Percentiles rank a stretch among this genome's conserved stretches.
Evolutionary conservation across 2,113 vertebrate genomes (phyloP).

Genomic region (Varanus salvator): DNA sequence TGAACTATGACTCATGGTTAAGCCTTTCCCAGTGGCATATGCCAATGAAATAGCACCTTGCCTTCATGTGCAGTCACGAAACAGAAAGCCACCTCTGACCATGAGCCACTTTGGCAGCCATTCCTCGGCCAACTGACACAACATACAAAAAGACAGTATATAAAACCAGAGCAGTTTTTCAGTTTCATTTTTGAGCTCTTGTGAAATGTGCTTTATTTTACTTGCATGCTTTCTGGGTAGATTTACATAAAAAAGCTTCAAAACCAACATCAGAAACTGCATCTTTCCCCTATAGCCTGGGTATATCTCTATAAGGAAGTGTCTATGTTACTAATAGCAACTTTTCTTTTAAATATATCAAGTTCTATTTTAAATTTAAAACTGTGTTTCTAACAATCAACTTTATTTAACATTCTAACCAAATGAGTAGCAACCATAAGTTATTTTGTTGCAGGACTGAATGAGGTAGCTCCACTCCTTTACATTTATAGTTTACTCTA

Average conservation of each 20-base stretch:
- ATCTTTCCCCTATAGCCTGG: not conserved
- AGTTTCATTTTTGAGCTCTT: not conserved
- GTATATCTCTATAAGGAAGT: not conserved
- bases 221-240: conserved; percentile 31
- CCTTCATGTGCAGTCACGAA: conserved; percentile 27
- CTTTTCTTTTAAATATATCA: not conserved
- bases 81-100: conserved; percentile 26
- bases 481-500: conserved; percentile 36
- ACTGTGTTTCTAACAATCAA: not conserved
- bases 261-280: conserved; percentile 6
- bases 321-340: conserved; percentile 15
- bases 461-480: not conserved
- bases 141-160: not conserved
- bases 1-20: conserved; percentile 43
- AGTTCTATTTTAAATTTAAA: conserved; percentile 6
- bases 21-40: not conserved
- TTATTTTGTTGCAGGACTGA: not conserved
- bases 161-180: conserved; percentile 50
- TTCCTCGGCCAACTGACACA: not conserved
- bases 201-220: not conserved
- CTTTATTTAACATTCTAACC: conserved; percentile 6
- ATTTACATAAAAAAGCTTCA: conserved; percentile 28
- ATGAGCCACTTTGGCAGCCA: conserved; percentile 9
- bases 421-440: not conserved
- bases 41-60: conserved; percentile 16